Conservation (phyloP, 2,888 invertebrate genomes). For the Rotaria socialis region DNA sequence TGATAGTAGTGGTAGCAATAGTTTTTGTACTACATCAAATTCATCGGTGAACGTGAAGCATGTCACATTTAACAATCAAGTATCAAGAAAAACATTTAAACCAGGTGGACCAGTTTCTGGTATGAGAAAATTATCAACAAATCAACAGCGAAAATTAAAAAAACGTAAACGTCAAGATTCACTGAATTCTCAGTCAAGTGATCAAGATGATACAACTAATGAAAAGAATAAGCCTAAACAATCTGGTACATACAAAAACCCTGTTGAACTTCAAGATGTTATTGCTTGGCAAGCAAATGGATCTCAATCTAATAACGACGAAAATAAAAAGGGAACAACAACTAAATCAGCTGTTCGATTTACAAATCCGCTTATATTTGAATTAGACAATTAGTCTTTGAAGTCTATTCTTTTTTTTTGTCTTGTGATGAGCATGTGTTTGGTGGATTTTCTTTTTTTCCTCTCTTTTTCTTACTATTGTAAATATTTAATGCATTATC, state of each 20-base stretch:
- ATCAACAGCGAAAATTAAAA: constrained; percentile 41
- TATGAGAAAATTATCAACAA: constrained; percentile 42
- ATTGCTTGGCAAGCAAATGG: not conserved
- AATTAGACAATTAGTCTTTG: constrained; percentile 18
- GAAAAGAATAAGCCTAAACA: not conserved
- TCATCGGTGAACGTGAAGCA: not conserved
- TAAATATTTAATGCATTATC: not conserved
- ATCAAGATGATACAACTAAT: not conserved
- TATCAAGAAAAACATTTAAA: constrained; percentile 45
- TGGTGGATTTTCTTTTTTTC: not conserved
- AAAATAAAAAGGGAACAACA: not conserved
- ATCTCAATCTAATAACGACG: not conserved
- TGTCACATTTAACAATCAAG: constrained; percentile 46
- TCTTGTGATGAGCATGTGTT: not conserved
- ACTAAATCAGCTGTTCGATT: constrained; percentile 22
- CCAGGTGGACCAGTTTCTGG: constrained; percentile 42
- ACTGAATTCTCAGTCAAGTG: constrained; percentile 38
- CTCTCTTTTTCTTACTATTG: not conserved
- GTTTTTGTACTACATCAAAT: not conserved
- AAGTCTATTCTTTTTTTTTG: not conserved
- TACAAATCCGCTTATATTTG: constrained; percentile 29
- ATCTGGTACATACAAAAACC: not conserved
- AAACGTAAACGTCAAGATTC: constrained; percentile 42
- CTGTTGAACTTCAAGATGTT: not conserved
- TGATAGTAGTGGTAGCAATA: not conserved